Evolutionary conservation across 2,797 vertebrate species (phyloP), one percentile per base, ranked within the genome.

Genomic region (Anguilla megastoma): DNA sequence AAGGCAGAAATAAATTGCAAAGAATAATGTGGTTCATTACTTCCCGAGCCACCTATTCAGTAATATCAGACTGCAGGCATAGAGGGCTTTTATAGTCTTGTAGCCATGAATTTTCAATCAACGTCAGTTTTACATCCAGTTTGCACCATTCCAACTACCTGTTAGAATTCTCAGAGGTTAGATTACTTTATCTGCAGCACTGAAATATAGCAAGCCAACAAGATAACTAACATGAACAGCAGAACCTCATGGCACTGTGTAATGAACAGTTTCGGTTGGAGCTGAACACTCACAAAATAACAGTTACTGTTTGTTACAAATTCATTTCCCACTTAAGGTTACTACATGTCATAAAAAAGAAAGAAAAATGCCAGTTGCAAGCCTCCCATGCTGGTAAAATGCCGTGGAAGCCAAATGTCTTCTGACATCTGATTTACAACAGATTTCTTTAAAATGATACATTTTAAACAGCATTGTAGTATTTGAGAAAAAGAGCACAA

Each of bases 121-220:
- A 58, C 69, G 66, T 48, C 88, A 36, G 60, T 50, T 66, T 86
- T 66, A 88, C 69, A 86, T 71, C 66, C 27, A 27, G 27, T 30
- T 8, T 27, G 24, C 66, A 27, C 66, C 2, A 5, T 8, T n/a
- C 27, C 63, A 66, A 10, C 56, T 18, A 10, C 63, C 6, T 10
- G 30, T 52, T 60, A 36, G 27, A 76, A 36, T 27, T 74, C n/a
- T 41, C 14, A 12, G 33, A 76, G 30, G 14, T 41, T 76, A 36
- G 30, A 16, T 41, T 30, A 76, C 71, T 76, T 33, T 27, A 76
- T 76, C 71, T 36, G 48, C 52, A 24, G 69, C 74, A 24, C 30
- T 87, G 41, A 52, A 76, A 82, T 74, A 80, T 48, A n/a, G 33
- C 58, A 82, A 82, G 71, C 80, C 85, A 88, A 52, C 85, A 56